Conservation (phyloP, 1,140 invertebrate species). For the Drosophila guanche region DNA sequence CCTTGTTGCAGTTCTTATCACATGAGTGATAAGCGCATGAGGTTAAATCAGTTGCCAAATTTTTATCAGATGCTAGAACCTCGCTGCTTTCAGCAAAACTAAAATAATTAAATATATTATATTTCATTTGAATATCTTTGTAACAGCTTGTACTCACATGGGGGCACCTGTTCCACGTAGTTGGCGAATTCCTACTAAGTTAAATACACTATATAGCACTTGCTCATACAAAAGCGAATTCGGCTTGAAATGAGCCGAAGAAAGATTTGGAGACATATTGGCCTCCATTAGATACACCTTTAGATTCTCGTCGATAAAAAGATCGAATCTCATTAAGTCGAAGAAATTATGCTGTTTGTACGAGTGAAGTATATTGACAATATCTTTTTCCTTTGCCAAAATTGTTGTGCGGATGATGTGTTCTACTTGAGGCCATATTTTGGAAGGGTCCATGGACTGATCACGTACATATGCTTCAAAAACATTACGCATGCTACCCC, state of each 20-base stretch:
- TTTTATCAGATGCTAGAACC: slow-evolving; percentile 91
- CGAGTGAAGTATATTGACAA: slow-evolving; percentile 85
- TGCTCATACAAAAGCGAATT: slow-evolving; percentile 96
- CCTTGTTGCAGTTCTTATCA: slow-evolving; percentile 86
- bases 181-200: slow-evolving; percentile 89
- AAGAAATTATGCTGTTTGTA: slow-evolving; percentile 92
- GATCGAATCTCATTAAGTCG: slow-evolving; percentile 97
- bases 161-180: slow-evolving; percentile 23
- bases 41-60: slow-evolving; percentile 90
- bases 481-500: slow-evolving; percentile 93
- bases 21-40: slow-evolving; percentile 87
- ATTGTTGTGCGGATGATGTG: slow-evolving; percentile 90
- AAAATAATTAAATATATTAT: neutral
- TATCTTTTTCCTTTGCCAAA: slow-evolving; percentile 89
- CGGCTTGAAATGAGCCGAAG: slow-evolving; percentile 94
- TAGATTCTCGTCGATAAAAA: slow-evolving; percentile 94
- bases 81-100: slow-evolving; percentile 84
- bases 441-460: slow-evolving; percentile 88
- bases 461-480: slow-evolving; percentile 91
- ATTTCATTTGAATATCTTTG: neutral
- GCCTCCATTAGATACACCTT: slow-evolving; percentile 97
- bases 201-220: slow-evolving; percentile 94
- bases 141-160: slow-evolving; percentile 29
- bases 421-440: slow-evolving; percentile 93
- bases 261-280: slow-evolving; percentile 99